phyloP scores from a whole-genome alignment of 1,140 invertebrate genomes.

The Aphelinus certus region DNA sequence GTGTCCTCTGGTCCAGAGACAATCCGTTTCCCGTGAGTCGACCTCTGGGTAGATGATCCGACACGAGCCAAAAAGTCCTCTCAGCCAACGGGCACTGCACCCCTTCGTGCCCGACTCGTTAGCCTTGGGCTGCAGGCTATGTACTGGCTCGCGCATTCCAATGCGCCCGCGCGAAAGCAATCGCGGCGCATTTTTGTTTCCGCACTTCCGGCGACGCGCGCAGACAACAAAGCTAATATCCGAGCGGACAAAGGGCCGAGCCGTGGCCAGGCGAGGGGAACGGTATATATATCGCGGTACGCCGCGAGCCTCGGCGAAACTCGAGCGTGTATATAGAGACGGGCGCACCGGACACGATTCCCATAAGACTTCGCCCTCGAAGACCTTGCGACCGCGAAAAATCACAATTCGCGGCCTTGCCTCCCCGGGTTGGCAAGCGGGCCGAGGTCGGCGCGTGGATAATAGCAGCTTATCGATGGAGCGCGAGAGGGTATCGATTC shows the following conservation, averaged over 20 bases:
- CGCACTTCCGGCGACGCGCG: slow-evolving; percentile 21
- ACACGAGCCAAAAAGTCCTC: no score
- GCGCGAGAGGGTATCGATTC: no score
- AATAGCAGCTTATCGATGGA: no score
- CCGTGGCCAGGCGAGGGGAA: no score
- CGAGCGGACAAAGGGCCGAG: slow-evolving; percentile 15
- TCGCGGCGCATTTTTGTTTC: slow-evolving; percentile 3
- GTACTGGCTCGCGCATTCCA: slow-evolving; percentile 19
- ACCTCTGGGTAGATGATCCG: no score
- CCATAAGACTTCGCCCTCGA: not conserved
- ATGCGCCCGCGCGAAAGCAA: not conserved
- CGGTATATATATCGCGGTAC: not conserved
- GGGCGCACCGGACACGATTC: no score
- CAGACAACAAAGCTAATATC: slow-evolving; percentile 41
- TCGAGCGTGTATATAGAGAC: no score
- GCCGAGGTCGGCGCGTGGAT: not conserved
- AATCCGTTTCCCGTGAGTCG: no score
- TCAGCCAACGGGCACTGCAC: not conserved
- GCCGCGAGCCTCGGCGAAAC: no score
- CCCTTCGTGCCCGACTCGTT: no score
- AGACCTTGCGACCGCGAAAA: not conserved
- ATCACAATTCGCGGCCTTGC: not conserved
- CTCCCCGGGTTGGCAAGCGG: not conserved
- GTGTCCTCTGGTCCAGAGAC: no score
- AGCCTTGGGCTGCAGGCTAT: no score